Evolutionary conservation across 2,888 invertebrate species (phyloP), one percentile per base, ranked within the genome.

Genomic region (Lasius platythorax): DNA sequence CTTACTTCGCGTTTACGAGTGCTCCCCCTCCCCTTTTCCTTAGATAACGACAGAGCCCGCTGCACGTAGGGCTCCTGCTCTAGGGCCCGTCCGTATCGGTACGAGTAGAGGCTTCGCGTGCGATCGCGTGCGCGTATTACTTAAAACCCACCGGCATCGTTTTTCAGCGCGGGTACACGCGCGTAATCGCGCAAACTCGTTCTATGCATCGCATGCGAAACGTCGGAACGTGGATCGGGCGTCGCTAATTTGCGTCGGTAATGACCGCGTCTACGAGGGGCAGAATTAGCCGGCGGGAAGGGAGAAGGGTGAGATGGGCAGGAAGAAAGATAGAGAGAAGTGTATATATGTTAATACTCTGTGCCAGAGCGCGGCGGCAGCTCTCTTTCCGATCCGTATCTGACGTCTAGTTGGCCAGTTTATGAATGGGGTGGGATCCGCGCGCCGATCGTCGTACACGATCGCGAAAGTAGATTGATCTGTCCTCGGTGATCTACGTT

Each of bases 181-280:
- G 84, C 87, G 84, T 86, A 88, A 90, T 90, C 88, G 83, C 68
- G 81, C 73, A 79, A 82, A 81, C 87, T 87, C 81, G 87, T 75
- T 73, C 83, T 76, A 74, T 58, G 78, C 82, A 70, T 85, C 74
- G 79, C 84, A 76, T 76, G 82, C 74, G 79, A 79, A 87, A 86
- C 78, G 86, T 63, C 79, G 67, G 84, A 61, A 85, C 85, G 83
- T 79, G 89, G 85, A 91, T 88, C 86, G 85, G 87, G 85, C 89
- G 84, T 88, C 87, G 83, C 91, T 91, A 91, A 91, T 91, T 91
- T 76, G 73, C 83, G 78, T 72, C 79, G 78, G 79, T 90, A 90
- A 90, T 87, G 87, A 90, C 75, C 85, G 74, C 84, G 75, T 86
- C 87, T 63, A 84, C 83, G 70, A 68, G 63, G 66, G 30, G 73